Evolutionary conservation across 1,140 invertebrate species (phyloP), one percentile per base, ranked within the genome.

Genomic region (Aphaenogaster rudis): DNA sequence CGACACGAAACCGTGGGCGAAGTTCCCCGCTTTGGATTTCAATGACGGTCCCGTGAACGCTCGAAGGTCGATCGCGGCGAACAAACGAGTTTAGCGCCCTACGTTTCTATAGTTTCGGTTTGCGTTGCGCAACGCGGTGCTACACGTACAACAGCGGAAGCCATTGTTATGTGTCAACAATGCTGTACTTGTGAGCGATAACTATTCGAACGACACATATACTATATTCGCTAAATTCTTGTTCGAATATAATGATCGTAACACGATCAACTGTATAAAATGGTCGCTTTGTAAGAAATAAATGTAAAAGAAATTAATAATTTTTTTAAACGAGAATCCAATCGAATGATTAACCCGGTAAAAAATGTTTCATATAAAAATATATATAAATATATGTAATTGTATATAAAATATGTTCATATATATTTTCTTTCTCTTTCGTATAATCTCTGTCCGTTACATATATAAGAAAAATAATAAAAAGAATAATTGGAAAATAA

Each of bases 81-180:
- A 89, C 79, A 52, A 28, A 36, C 77, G 45, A 77, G 69, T 42
- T 89, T 89, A 82, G 39, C 77, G 57, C 54, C 63, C 71, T 86
- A 45, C 36, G 74, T 52, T 90, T 89, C 84, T 79, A 82, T 78
- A 81, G 82, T 82, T 90, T 90, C 54, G 50, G 17, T 63, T 59
- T 71, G 28, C 13, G 63, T 90, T 90, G 80, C 84, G 84, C 76
- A 90, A 90, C 84, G 6, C 61, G 28, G 21, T 61, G 80, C 67
- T 66, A 52, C 54, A 79, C 33, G 45, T 88, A 63, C 54, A 48
- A 61, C 77, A 61, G 69, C 82, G 86, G 33, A 81, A 86, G 63
- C 69, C 61, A 86, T 80, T 72, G 72, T 86, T 74, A 28, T n/a
- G 33, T 36, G 48, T 79, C 59, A 72, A 82, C 39, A 84, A 52